Evolutionary conservation across 2,113 vertebrate genomes (phyloP).

Genomic region (Ceyx cyanopectus): DNA sequence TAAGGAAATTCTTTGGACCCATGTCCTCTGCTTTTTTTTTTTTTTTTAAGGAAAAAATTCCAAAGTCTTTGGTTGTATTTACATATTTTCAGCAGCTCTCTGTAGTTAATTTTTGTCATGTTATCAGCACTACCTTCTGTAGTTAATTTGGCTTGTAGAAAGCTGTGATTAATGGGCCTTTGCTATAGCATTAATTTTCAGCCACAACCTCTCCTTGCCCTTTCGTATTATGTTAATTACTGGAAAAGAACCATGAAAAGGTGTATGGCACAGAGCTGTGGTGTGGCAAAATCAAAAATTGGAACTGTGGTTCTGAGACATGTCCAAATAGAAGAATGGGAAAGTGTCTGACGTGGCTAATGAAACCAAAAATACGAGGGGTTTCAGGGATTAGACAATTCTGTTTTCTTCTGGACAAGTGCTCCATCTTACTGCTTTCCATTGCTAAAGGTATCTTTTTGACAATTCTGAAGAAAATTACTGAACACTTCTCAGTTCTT

Average conservation of each 20-base stretch:
- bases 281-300: background rate
- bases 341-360: background rate
- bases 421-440: background rate
- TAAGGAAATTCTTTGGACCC: no score
- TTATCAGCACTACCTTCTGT: constrained; percentile 68
- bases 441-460: background rate
- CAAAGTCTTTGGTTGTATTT: constrained; percentile 42
- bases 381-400: background rate
- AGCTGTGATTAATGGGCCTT: constrained; percentile 64
- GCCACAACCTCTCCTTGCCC: constrained; percentile 7
- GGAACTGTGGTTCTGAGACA: constrained; percentile 22
- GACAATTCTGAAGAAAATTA: background rate
- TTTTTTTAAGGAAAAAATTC: constrained; percentile 6
- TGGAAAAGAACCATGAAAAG: constrained; percentile 63
- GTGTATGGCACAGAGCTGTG: background rate
- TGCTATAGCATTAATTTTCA: constrained; percentile 62
- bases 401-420: background rate
- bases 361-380: background rate
- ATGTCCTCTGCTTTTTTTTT: no score
- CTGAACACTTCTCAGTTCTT: background rate
- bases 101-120: constrained; percentile 61
- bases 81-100: constrained; percentile 65
- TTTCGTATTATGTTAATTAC: constrained; percentile 61
- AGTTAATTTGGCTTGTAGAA: constrained; percentile 56
- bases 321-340: background rate